These are phyloP conservation scores for Gymnopithys bicolor DNA, from an alignment of 2,797 vertebrate species.

Conservation along the genomic window DNA sequence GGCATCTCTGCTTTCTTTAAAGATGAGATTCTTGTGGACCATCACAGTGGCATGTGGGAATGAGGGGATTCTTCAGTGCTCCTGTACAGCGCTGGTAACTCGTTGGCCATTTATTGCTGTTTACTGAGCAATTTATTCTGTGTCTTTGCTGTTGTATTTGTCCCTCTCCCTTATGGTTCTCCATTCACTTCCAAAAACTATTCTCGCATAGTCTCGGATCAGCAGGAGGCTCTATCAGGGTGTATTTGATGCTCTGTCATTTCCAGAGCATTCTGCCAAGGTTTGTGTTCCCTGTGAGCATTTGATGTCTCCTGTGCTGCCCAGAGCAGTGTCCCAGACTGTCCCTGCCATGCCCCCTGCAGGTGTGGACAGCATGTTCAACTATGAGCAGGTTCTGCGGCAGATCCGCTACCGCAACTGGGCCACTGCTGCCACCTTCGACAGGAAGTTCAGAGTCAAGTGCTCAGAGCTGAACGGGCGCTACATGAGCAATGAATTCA, in stretches of 20 bases:
- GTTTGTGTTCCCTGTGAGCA: not conserved
- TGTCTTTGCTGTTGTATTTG: not conserved
- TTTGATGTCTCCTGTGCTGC: not conserved
- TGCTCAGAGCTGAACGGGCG: constrained; percentile 95
- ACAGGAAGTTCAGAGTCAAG: constrained; percentile 88
- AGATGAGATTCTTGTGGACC: not conserved
- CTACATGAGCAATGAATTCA: constrained; percentile 95
- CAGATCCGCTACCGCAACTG: constrained; percentile 88
- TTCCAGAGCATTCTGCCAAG: not conserved
- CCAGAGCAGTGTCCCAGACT: not conserved
- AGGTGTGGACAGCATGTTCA: constrained; percentile 94
- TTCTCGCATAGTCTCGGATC: not conserved
- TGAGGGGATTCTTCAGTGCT: not conserved
- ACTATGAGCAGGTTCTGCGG: constrained; percentile 89
- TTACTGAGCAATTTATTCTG: not conserved
- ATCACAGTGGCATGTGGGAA: fast-evolving
- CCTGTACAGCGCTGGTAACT: not conserved
- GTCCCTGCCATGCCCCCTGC: not conserved
- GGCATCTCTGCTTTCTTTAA: not conserved
- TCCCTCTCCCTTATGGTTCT: not conserved
- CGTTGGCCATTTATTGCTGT: not conserved
- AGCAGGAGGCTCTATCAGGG: not conserved
- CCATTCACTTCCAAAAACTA: not conserved
- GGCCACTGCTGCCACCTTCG: constrained; percentile 75
- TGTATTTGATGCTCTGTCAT: not conserved